A percentile compares a stretch with the other conserved stretches of the same genome.
phyloP scores from a whole-genome alignment of 2,888 invertebrate genomes.

The Heterodera filipjevi region DNA sequence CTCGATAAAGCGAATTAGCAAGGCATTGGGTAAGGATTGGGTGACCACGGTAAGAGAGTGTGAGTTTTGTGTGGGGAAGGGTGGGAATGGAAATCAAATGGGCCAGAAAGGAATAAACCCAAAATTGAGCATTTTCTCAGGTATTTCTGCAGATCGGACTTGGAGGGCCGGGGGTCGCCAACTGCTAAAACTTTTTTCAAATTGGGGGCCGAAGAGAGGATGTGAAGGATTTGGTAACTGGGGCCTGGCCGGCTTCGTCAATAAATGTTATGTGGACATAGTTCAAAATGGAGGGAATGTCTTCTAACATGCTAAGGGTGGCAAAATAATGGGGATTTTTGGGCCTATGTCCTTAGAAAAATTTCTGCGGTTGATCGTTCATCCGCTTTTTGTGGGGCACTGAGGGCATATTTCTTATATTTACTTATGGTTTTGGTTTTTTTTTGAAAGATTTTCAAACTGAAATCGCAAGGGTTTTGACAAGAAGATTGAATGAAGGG shows the following conservation, averaged over 20 bases:
- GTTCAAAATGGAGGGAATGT: not conserved
- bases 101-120: not conserved
- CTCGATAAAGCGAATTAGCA: not conserved
- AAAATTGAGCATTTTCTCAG: not conserved
- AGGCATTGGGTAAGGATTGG: not conserved
- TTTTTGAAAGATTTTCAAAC: too few species aligned
- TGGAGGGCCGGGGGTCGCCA: constrained; percentile 3
- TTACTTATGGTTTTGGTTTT: too few species aligned
- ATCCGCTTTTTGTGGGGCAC: too few species aligned
- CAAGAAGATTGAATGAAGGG: too few species aligned
- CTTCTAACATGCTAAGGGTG: not conserved
- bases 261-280: not conserved
- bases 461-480: too few species aligned
- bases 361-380: too few species aligned
- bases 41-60: not conserved
- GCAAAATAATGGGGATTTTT: not conserved
- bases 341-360: too few species aligned
- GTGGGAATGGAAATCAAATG: not conserved
- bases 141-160: not conserved
- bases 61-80: constrained; percentile 5
- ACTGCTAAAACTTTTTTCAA: not conserved
- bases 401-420: too few species aligned
- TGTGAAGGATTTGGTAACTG: not conserved
- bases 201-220: not conserved
- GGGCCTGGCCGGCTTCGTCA: constrained; percentile 10